Evolutionary conservation across 1,140 invertebrate species (phyloP).

Genomic region (Manduca sexta): DNA sequence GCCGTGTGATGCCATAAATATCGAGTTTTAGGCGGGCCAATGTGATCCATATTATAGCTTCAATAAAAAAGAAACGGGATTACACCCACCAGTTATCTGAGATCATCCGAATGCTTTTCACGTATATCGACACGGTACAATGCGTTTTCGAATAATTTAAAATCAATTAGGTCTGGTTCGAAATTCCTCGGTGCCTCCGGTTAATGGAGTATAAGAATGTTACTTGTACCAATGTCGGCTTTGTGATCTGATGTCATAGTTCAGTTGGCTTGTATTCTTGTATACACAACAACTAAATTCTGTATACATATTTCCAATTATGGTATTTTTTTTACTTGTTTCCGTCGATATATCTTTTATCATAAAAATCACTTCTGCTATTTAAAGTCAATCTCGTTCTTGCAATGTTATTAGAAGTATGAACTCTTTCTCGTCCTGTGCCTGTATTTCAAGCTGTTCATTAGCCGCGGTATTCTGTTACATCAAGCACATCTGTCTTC

Average conservation of each 20-base stretch:
- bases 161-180: constrained; percentile 6
- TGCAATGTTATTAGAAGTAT: too few species aligned
- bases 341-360: too few species aligned
- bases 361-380: too few species aligned
- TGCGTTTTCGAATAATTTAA: constrained; percentile 7
- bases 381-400: too few species aligned
- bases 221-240: neutral
- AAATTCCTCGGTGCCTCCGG: constrained; percentile 1
- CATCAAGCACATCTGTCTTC: neutral
- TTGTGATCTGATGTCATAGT: neutral
- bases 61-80: constrained; percentile 2
- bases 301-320: too few species aligned
- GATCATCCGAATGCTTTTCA: constrained; percentile 5
- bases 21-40: neutral
- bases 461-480: too few species aligned
- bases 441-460: too few species aligned
- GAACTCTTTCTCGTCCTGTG: too few species aligned
- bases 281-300: too few species aligned
- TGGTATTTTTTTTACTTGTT: too few species aligned
- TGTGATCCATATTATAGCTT: constrained; percentile 1
- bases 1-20: constrained; percentile 3
- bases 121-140: neutral
- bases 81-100: constrained; percentile 7
- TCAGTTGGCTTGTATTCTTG: too few species aligned
- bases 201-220: neutral